These are phyloP conservation scores for Dasypolia templi DNA, from an alignment of 2,888 invertebrate genomes.

Conservation along the genomic window DNA sequence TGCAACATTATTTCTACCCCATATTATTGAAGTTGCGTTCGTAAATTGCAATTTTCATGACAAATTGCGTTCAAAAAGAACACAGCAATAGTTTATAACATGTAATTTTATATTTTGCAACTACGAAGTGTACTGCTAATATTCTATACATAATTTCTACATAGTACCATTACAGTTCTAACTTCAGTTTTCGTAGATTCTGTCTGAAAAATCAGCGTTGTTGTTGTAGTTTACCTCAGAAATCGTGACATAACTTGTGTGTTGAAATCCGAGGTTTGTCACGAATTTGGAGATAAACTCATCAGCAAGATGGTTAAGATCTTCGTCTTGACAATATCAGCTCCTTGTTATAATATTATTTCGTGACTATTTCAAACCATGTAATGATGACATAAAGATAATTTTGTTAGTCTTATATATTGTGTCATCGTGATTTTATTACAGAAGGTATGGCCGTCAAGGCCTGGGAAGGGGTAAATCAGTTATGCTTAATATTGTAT, in stretches of 20 bases:
- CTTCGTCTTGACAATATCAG: conserved; percentile 9
- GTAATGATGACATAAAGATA: conserved; percentile 43
- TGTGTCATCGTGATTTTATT: conserved; percentile 28
- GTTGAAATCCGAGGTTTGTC: background rate
- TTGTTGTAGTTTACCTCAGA: background rate
- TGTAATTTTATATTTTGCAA: conserved; percentile 43
- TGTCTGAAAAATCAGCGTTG: background rate
- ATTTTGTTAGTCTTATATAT: conserved; percentile 9
- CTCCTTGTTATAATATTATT: background rate
- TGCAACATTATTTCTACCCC: conserved; percentile 41
- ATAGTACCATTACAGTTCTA: conserved; percentile 19
- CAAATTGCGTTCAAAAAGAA: conserved; percentile 45
- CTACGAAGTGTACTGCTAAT: conserved; percentile 8
- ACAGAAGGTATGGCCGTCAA: conserved; percentile 41
- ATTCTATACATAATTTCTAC: conserved; percentile 14
- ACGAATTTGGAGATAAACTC: conserved; percentile 10
- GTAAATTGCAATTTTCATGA: conserved; percentile 26
- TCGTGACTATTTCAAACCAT: conserved; percentile 11
- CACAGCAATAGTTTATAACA: conserved; percentile 12
- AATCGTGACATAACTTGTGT: background rate
- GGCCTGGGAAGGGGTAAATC: conserved; percentile 52
- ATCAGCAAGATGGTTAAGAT: background rate
- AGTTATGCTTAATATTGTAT: conserved; percentile 14
- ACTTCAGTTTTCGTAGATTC: background rate
- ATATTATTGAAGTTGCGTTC: conserved; percentile 52